Conservation (phyloP, 2,113 vertebrate species). For the Andinoacara biseriatus region DNA sequence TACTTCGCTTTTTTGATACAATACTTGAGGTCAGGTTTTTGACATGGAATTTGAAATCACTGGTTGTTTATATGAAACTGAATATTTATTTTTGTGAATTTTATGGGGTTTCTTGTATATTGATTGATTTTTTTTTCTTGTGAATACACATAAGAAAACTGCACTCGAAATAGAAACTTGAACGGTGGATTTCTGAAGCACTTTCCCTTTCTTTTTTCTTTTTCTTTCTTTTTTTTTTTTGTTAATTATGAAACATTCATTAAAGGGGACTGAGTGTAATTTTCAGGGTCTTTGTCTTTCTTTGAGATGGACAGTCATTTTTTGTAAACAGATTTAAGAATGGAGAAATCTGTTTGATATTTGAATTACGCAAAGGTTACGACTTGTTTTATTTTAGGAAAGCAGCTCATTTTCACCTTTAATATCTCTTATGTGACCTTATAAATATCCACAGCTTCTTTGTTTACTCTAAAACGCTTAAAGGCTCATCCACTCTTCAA, state of each 20-base stretch:
- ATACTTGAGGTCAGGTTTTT: slow-evolving; percentile 84
- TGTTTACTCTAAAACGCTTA: slow-evolving; percentile 13
- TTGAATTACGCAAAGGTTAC: not conserved
- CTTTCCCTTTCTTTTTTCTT: slow-evolving; percentile 78
- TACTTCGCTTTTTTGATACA: slow-evolving; percentile 61
- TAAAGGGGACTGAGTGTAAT: slow-evolving; percentile 81
- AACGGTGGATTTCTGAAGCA: slow-evolving; percentile 84
- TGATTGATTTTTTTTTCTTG: slow-evolving; percentile 71
- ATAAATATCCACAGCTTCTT: not conserved
- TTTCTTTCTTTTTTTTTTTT: slow-evolving; percentile 45
- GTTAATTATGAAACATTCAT: slow-evolving; percentile 78
- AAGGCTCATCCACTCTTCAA: not conserved
- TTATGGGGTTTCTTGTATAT: slow-evolving; percentile 65
- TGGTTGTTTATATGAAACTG: slow-evolving; percentile 82
- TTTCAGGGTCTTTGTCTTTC: slow-evolving; percentile 50
- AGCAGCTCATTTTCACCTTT: slow-evolving; percentile 20
- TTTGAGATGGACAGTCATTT: slow-evolving; percentile 1
- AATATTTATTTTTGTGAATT: slow-evolving; percentile 86
- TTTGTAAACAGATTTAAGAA: not conserved
- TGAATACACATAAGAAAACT: slow-evolving; percentile 73
- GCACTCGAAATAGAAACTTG: slow-evolving; percentile 85
- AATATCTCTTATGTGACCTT: not conserved
- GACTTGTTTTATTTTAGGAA: not conserved
- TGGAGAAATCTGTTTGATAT: not conserved
- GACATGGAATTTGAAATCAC: slow-evolving; percentile 82